A percentile compares a stretch with the other conserved stretches of the same genome.
These are phyloP conservation scores for Solen grandis DNA, from an alignment of 1,140 invertebrate species.

Conservation along the genomic window DNA sequence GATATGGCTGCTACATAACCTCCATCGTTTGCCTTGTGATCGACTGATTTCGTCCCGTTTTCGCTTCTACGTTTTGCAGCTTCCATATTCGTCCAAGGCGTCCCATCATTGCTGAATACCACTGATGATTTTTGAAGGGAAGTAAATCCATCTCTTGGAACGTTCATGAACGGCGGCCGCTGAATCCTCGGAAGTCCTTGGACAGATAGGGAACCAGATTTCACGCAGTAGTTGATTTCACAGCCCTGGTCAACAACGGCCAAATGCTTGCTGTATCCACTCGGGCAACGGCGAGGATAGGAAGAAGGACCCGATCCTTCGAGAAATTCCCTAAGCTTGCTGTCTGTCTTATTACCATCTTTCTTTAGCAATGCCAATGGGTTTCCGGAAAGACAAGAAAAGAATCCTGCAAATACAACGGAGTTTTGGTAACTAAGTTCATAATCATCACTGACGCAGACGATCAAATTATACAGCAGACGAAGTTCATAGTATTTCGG, in stretches of 20 bases:
- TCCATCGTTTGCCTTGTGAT: too few relatives aligned
- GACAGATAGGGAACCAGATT: constrained; percentile 55
- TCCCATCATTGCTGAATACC: constrained; percentile 2
- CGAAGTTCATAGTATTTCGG: constrained; percentile 55
- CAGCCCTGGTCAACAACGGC: constrained; percentile 68
- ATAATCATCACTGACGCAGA: constrained; percentile 69
- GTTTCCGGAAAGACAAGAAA: constrained; percentile 67
- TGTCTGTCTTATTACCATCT: constrained; percentile 8
- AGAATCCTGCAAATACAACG: constrained; percentile 69
- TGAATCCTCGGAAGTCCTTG: constrained; percentile 58
- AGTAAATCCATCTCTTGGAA: constrained; percentile 6
- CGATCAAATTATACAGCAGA: constrained; percentile 39
- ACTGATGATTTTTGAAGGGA: neutral
- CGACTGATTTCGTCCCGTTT: too few relatives aligned
- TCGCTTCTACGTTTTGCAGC: too few relatives aligned
- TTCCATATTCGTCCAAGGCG: neutral
- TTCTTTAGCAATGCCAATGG: constrained; percentile 52
- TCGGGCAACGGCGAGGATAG: constrained; percentile 30
- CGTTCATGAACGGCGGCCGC: constrained; percentile 59
- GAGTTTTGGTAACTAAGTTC: constrained; percentile 59
- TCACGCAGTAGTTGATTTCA: constrained; percentile 71
- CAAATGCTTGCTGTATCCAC: constrained; percentile 60
- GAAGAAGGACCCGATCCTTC: constrained; percentile 59
- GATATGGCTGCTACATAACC: too few relatives aligned
- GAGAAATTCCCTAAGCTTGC: constrained; percentile 51